These are phyloP conservation scores for Drosophila suboccidentalis DNA, from an alignment of 2,888 invertebrate genomes.

Conservation along the genomic window DNA sequence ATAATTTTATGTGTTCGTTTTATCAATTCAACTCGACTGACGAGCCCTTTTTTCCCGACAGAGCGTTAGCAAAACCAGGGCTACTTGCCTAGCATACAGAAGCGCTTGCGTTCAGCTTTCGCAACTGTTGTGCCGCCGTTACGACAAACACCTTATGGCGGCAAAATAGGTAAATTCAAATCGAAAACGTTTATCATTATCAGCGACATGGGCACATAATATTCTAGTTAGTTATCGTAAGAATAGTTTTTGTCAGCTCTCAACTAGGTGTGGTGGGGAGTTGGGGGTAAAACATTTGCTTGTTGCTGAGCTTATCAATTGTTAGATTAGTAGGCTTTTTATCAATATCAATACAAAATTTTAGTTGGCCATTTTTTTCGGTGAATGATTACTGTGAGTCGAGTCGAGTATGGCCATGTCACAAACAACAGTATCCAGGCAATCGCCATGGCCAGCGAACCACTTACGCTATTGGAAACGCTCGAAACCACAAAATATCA, in stretches of 20 bases:
- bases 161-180: background rate
- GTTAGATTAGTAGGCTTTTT: constrained; percentile 40
- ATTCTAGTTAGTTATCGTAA: background rate
- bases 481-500: background rate
- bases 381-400: constrained; percentile 8
- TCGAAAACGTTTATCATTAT: background rate
- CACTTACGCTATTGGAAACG: background rate
- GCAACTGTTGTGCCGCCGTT: constrained; percentile 31
- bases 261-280: too few species aligned
- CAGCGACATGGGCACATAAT: background rate
- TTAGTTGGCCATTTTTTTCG: constrained; percentile 19
- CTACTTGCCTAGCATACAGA: background rate
- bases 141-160: background rate
- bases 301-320: constrained; percentile 18
- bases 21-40: constrained; percentile 18
- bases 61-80: constrained; percentile 31
- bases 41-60: constrained; percentile 55
- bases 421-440: constrained; percentile 40
- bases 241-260: background rate
- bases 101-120: constrained; percentile 25
- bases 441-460: constrained; percentile 46
- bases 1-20: background rate
- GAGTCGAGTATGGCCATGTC: constrained; percentile 11
- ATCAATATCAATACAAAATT: constrained; percentile 34
- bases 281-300: too few species aligned